Percentiles rank a stretch among this genome's conserved stretches.
phyloP scores from a whole-genome alignment of 35 echinoderm and acorn worm genomes.

The Stichopus chloronotus region DNA sequence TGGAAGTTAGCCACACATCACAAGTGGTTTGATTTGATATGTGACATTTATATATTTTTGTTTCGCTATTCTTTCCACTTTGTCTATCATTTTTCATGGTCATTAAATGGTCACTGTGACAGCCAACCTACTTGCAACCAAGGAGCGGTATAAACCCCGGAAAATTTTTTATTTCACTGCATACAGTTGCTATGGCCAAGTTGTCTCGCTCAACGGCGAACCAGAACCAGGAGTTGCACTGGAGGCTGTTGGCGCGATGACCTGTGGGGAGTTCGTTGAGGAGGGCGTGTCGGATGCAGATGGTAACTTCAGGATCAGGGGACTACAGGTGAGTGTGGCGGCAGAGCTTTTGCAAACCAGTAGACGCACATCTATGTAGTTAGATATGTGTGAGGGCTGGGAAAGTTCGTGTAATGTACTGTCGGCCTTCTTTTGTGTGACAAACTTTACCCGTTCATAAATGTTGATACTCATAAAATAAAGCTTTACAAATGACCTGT shows the following conservation, averaged over 20 bases:
- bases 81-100: too few species aligned
- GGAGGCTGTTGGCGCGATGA: constrained; percentile 67
- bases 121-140: neutral
- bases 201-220: constrained; percentile 97
- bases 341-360: neutral
- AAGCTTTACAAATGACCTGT: too few species aligned
- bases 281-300: constrained; percentile 83
- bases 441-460: too few species aligned
- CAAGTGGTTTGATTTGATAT: too few species aligned
- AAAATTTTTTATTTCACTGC: neutral
- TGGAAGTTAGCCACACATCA: too few species aligned
- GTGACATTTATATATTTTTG: too few species aligned
- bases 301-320: constrained; percentile 86
- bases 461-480: too few species aligned
- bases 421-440: neutral
- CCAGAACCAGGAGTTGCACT: constrained; percentile 77
- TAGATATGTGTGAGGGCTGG: neutral
- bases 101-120: too few species aligned
- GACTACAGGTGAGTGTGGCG: constrained; percentile 72
- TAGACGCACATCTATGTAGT: neutral
- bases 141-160: neutral
- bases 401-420: neutral
- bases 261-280: constrained; percentile 78
- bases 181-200: constrained; percentile 82
- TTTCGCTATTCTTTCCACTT: too few species aligned